A percentile compares a stretch with the other conserved stretches of the same genome.
phyloP scores from a whole-genome alignment of 2,113 vertebrate species.

The Nesogale talazaci region DNA sequence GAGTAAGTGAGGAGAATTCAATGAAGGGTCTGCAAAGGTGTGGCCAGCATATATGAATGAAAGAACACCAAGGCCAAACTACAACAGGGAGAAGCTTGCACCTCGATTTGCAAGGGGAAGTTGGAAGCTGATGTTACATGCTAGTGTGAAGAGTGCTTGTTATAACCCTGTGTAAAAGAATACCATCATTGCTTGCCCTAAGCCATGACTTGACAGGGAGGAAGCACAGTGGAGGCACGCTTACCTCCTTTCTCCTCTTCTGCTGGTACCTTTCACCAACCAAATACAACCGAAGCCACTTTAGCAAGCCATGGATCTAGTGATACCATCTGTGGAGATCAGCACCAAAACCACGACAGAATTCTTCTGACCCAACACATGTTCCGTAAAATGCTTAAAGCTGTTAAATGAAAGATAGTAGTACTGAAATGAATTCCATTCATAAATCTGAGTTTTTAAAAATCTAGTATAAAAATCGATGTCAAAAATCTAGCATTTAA shows the following conservation, averaged over 20 bases:
- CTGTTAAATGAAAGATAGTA: conserved; percentile 3
- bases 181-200: not conserved
- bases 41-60: not conserved
- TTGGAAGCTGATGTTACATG: not conserved
- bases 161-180: too few relatives aligned
- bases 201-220: not conserved
- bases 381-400: not conserved
- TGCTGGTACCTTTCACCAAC: not conserved
- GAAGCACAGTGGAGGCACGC: not conserved
- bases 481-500: too few relatives aligned
- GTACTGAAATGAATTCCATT: not conserved
- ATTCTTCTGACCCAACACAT: not conserved
- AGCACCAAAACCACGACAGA: not conserved
- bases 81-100: not conserved
- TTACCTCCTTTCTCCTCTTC: not conserved
- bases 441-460: not conserved
- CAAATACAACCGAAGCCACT: not conserved
- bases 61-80: not conserved
- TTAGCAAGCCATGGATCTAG: not conserved
- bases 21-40: not conserved
- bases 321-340: not conserved
- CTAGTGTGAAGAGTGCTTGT: too few relatives aligned
- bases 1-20: not conserved
- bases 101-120: too few relatives aligned
- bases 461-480: not conserved